Percentiles rank a stretch among this genome's conserved stretches.
phyloP scores from a whole-genome alignment of 2,113 vertebrate genomes.

The Antechinus stuartii region DNA sequence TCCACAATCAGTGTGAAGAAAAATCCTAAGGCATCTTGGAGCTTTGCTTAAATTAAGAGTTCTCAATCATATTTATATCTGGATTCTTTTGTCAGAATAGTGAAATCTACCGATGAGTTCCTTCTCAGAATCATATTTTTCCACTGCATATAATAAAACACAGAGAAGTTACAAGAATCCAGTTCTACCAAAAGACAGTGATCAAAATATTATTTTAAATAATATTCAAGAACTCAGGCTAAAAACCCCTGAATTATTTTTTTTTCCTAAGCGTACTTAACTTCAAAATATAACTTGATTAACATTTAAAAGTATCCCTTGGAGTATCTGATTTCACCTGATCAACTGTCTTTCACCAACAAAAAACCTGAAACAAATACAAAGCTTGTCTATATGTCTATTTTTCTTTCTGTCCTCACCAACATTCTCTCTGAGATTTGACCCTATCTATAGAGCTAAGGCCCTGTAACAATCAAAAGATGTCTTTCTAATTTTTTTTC shows the following conservation, averaged over 20 bases:
- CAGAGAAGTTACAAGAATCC: not conserved
- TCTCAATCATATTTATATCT: not conserved
- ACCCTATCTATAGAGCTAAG: not conserved
- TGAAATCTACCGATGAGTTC: not conserved
- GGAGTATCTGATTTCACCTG: not conserved
- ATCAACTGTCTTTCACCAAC: not conserved
- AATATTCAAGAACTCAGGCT: not conserved
- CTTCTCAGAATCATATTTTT: not conserved
- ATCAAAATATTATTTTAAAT: not conserved
- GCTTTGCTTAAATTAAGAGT: not conserved
- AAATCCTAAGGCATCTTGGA: not conserved
- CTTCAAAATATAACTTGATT: not conserved
- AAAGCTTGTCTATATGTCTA: not conserved
- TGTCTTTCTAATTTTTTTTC: not conserved
- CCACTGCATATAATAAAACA: not conserved
- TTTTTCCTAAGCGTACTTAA: not conserved
- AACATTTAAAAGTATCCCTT: not conserved
- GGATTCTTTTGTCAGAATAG: not conserved
- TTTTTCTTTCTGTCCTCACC: not conserved
- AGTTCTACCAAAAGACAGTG: not conserved
- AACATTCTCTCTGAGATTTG: not conserved
- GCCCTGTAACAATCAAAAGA: not conserved
- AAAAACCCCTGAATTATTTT: not conserved
- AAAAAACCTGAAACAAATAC: not conserved
- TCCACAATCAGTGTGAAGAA: not conserved